Evolutionary conservation across 2,797 vertebrate species (phyloP), one percentile per base, ranked within the genome.

Genomic region (Diceros bicornis): DNA sequence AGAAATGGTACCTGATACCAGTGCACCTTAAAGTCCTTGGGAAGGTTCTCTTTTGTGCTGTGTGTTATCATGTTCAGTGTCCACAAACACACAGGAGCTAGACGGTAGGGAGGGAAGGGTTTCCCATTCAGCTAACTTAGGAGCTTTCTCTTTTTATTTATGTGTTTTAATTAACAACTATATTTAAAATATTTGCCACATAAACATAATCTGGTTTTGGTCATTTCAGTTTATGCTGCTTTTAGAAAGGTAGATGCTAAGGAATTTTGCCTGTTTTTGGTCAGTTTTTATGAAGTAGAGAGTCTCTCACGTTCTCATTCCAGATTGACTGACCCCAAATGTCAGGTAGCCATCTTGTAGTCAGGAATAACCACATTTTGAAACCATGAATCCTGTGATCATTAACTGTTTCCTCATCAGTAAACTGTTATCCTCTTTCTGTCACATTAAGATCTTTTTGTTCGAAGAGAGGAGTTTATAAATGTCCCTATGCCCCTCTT

Each of bases 131-230:
- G 32, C 89, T 97, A 81, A 98, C 90, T 94, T 85, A 97, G 94
- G 95, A 61, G 89, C 74, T 13, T 34, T 93, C 62, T 83, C 83
- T 96, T 98, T 97, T 97, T 97, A 98, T 97, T 98, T 98, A 96
- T 98, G 93, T 78, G 91, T 98, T 98, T 98, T 98, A 98, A 97
- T 98, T 98, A 98, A 97, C 97, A 98, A 95, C 96, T 97, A 95
- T 79, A 59, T 81, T 98, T 98, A 97, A 98, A 98, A 90, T 97
- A 94, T 78, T 72, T 95, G 79, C 95, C 86, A 64, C 55, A 57
- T 98, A 98, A 97, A 98, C 96, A 44, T 88, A 59, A 20, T 97
- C 88, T 81, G 75, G n/a, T 77, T 18, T 41, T 81, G 66, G 52
- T 95, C 93, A 87, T 98, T 97, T 96, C 95, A 92, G 81, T 88